A percentile compares a stretch with the other conserved stretches of the same genome.
phyloP scores from a whole-genome alignment of 1,140 invertebrate genomes.

The Delia radicum region DNA sequence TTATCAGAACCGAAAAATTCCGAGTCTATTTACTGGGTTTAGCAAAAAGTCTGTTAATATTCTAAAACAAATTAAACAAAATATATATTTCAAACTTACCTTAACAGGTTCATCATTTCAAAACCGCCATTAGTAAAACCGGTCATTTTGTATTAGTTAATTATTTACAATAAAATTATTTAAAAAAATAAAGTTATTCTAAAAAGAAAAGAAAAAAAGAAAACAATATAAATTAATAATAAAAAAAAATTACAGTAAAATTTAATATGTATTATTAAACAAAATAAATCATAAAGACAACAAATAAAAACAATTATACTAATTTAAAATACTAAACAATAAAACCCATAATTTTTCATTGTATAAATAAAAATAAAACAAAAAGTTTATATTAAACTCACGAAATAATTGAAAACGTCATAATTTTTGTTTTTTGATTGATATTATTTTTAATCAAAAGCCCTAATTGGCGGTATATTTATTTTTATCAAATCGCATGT shows the following conservation, averaged over 20 bases:
- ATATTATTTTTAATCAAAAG: background rate
- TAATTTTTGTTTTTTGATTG: background rate
- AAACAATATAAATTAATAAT: constrained; percentile 9
- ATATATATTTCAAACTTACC: constrained; percentile 35
- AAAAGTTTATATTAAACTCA: background rate
- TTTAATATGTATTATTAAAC: background rate
- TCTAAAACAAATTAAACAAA: too few species aligned
- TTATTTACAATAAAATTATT: too few species aligned
- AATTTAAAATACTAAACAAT: too few species aligned
- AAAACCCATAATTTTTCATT: background rate
- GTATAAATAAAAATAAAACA: too few species aligned
- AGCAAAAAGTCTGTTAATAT: too few species aligned
- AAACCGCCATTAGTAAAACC: constrained; percentile 51
- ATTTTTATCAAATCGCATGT: background rate
- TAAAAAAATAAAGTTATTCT: constrained; percentile 14
- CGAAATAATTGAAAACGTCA: background rate
- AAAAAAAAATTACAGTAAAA: background rate
- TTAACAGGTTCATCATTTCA: constrained; percentile 53
- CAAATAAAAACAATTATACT: too few species aligned
- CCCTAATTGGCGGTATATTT: background rate
- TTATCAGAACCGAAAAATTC: too few species aligned
- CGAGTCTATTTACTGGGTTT: too few species aligned
- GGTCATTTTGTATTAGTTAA: constrained; percentile 42
- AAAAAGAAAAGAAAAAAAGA: background rate
- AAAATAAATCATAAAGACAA: background rate